phyloP scores from a whole-genome alignment of 2,113 vertebrate species.

The Willisornis vidua region DNA sequence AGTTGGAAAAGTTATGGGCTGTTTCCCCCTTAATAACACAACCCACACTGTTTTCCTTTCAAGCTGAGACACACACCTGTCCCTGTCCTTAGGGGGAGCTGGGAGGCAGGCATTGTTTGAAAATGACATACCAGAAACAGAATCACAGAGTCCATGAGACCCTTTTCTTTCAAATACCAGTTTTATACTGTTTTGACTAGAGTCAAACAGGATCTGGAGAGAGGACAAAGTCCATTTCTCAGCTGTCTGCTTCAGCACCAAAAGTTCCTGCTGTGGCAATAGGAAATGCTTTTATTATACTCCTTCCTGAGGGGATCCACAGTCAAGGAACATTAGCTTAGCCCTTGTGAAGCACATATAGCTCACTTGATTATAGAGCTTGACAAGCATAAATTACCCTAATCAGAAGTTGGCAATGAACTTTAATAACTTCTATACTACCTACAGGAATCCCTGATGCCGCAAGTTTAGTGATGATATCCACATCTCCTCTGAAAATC shows the following conservation, averaged over 20 bases:
- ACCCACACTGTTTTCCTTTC: not conserved
- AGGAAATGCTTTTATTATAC: not conserved
- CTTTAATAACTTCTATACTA: not conserved
- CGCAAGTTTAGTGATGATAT: not conserved
- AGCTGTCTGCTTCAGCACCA: not conserved
- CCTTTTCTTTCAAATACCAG: not conserved
- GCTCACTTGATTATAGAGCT: not conserved
- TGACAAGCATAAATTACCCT: not conserved
- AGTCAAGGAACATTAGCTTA: slow-evolving; percentile 1
- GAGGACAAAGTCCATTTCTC: not conserved
- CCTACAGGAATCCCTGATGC: not conserved
- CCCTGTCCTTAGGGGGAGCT: accelerated
- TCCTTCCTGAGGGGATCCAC: not conserved
- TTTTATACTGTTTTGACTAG: not conserved
- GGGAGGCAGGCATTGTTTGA: accelerated
- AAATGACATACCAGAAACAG: not conserved
- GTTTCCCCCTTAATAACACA: not conserved
- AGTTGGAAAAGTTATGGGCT: not conserved
- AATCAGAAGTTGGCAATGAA: not conserved
- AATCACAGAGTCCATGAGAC: not conserved
- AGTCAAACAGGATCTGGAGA: not conserved
- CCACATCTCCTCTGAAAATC: not conserved
- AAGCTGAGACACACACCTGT: not conserved
- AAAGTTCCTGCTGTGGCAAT: not conserved
- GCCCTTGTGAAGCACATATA: not conserved